These are phyloP conservation scores for Lates calcarifer DNA, from an alignment of 2,113 vertebrate genomes.

Conservation along the genomic window DNA sequence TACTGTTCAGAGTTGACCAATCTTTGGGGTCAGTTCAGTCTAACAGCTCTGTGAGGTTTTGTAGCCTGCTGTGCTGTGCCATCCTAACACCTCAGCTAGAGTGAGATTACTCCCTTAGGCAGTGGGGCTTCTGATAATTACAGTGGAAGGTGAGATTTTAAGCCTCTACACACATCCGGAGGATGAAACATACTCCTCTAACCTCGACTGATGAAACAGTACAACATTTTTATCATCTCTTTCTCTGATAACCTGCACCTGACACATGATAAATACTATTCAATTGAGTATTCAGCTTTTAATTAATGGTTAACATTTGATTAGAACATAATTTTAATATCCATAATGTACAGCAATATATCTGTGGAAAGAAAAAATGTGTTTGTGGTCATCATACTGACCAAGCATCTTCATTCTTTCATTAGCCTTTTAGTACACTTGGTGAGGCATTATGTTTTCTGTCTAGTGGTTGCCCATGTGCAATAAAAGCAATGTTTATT, in stretches of 20 bases:
- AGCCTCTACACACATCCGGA: conserved; percentile 42
- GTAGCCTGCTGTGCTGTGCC: conserved; percentile 32
- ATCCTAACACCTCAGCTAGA: conserved; percentile 62
- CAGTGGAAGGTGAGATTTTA: conserved; percentile 60
- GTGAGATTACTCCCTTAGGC: conserved; percentile 72
- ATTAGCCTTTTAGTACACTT: too few relatives aligned
- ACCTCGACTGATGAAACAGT: conserved; percentile 9
- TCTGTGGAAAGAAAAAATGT: neutral
- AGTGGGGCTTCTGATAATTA: conserved; percentile 56
- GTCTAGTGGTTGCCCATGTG: neutral
- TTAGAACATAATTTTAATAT: neutral
- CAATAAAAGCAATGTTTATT: neutral
- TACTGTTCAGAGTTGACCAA: neutral
- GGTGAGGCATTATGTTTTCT: too few relatives aligned
- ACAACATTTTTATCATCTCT: conserved; percentile 15
- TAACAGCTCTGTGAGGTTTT: conserved; percentile 42
- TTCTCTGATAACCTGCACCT: neutral
- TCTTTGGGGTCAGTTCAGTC: conserved; percentile 41
- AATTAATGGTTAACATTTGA: conserved; percentile 27
- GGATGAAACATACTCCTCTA: conserved; percentile 13
- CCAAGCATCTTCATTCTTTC: neutral
- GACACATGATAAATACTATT: neutral
- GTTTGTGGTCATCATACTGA: neutral
- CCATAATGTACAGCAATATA: neutral
- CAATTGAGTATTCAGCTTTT: conserved; percentile 1